Evolutionary conservation across 2,113 vertebrate species (phyloP).

Genomic region (Pituophis catenifer): DNA sequence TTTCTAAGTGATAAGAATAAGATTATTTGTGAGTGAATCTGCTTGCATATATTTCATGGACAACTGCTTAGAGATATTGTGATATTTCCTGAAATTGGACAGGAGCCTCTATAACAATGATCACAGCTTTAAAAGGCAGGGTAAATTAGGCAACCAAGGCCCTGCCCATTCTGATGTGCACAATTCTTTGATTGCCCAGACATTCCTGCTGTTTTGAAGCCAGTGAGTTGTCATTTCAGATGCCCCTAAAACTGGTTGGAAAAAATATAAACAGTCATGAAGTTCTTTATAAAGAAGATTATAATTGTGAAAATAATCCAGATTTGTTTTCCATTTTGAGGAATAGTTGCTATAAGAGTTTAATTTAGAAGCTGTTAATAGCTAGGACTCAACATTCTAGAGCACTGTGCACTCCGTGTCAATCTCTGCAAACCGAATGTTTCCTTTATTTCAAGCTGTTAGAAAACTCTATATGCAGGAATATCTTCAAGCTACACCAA

Average conservation of each 20-base stretch:
- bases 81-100: constrained; percentile 38
- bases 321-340: too few relatives aligned
- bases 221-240: background rate
- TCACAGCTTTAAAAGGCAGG: background rate
- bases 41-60: constrained; percentile 42
- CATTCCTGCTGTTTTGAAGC: background rate
- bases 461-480: background rate
- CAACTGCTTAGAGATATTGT: constrained; percentile 45
- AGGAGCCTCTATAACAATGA: background rate
- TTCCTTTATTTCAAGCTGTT: background rate
- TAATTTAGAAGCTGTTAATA: background rate
- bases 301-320: background rate
- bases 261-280: background rate
- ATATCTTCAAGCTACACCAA: background rate
- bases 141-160: background rate
- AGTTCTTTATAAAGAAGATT: background rate
- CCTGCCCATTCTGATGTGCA: background rate
- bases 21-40: constrained; percentile 26
- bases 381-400: background rate
- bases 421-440: background rate
- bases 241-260: background rate
- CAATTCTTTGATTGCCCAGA: background rate
- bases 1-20: background rate
- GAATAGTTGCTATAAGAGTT: background rate
- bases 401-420: background rate